Evolutionary conservation across 2,113 vertebrate genomes (phyloP).

Genomic region (Podarcis cretensis): DNA sequence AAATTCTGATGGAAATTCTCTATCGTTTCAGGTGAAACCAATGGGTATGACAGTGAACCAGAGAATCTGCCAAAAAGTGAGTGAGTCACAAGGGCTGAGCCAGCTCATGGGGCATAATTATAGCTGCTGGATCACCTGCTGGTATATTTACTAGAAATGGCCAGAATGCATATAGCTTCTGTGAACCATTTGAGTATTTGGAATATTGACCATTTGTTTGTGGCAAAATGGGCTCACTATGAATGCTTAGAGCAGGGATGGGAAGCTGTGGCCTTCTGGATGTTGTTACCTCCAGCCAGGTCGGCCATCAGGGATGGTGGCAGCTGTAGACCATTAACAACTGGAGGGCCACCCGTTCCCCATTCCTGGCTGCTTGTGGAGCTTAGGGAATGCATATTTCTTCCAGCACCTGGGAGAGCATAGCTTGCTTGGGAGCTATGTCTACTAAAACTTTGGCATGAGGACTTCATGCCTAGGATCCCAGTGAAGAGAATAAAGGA

Average conservation of each 20-base stretch:
- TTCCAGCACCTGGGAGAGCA: neutral
- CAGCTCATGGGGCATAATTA: conserved; percentile 23
- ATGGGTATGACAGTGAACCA: conserved; percentile 92
- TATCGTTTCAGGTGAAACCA: conserved; percentile 88
- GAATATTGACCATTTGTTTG: neutral
- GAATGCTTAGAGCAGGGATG: neutral
- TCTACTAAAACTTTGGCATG: neutral
- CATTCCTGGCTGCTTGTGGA: neutral
- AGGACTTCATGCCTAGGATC: neutral
- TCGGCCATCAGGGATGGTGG: neutral
- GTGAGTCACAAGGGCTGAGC: conserved; percentile 74
- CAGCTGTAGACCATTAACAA: neutral
- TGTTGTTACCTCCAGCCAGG: neutral
- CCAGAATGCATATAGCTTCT: neutral
- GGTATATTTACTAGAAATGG: neutral
- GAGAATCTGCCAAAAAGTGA: conserved; percentile 92
- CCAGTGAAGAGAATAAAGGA: neutral
- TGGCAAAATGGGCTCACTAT: neutral
- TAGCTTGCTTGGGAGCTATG: neutral
- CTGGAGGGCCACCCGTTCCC: neutral
- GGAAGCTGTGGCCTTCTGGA: neutral
- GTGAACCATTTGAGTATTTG: conserved; percentile 14
- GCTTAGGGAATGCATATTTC: neutral
- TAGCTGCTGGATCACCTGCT: neutral
- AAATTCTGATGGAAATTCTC: conserved; percentile 57